Conservation (phyloP, 2,113 vertebrate species). For the Neogobius melanostomus region DNA sequence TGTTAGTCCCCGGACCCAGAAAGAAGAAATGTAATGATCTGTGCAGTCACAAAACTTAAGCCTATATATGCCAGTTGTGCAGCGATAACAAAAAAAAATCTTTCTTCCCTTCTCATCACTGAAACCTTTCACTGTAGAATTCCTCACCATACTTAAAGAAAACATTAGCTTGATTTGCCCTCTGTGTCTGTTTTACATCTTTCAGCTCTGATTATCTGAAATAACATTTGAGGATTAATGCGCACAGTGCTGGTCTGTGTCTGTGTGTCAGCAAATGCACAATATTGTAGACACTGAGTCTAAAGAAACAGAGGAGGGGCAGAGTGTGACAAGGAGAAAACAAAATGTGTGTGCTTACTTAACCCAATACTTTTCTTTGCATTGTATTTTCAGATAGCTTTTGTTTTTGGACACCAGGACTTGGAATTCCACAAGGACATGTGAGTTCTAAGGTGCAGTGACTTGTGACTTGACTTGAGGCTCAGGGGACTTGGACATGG, state of each 20-base stretch:
- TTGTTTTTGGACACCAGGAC: too few species aligned
- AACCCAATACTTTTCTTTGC: not conserved
- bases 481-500: too few species aligned
- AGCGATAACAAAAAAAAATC: too few species aligned
- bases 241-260: not conserved
- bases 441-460: too few species aligned
- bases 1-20: slow-evolving; percentile 8
- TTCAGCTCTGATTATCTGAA: slow-evolving; percentile 1
- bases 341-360: not conserved
- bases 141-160: slow-evolving; percentile 24
- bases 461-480: too few species aligned
- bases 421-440: too few species aligned
- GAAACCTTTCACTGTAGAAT: slow-evolving; percentile 11
- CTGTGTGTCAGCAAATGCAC: not conserved
- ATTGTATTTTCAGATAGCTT: not conserved
- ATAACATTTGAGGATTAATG: not conserved
- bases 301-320: not conserved
- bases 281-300: not conserved
- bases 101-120: slow-evolving; percentile 32
- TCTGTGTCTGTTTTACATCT: not conserved
- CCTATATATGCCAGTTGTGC: too few species aligned
- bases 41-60: slow-evolving; percentile 17
- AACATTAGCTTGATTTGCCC: slow-evolving; percentile 9
- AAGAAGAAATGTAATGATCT: not conserved
- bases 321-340: not conserved